A percentile compares a stretch with the other conserved stretches of the same genome.
These are phyloP conservation scores for Microplitis demolitor DNA, from an alignment of 1,140 invertebrate genomes.

Conservation along the genomic window DNA sequence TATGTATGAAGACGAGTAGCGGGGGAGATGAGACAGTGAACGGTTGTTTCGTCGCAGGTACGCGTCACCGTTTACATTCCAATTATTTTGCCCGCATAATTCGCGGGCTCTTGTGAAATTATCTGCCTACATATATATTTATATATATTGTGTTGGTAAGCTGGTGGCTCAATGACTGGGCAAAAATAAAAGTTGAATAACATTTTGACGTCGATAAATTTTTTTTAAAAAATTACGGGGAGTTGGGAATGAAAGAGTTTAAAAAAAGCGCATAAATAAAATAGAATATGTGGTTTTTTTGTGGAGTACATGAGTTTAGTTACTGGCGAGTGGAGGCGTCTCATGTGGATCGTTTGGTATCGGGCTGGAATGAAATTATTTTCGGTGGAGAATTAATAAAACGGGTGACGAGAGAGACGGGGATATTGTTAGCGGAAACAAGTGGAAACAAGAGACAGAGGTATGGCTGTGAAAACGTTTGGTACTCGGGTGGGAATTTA, in stretches of 20 bases:
- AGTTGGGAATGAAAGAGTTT: no score
- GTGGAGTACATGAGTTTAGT: neutral
- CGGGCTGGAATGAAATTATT: neutral
- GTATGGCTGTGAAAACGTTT: constrained; percentile 28
- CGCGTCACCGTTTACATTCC: constrained; percentile 51
- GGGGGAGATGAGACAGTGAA: constrained; percentile 17
- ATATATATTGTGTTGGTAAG: no score
- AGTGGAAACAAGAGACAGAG: neutral
- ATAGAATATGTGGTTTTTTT: neutral
- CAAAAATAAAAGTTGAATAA: no score
- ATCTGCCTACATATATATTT: neutral
- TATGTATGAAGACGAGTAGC: no score
- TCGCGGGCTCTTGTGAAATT: neutral
- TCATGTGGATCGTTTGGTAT: neutral
- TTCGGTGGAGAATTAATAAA: neutral
- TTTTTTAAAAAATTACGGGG: no score
- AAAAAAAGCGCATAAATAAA: no score
- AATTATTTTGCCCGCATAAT: constrained; percentile 55
- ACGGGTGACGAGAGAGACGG: no score
- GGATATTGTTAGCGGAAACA: no score
- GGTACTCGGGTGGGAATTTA: constrained; percentile 49
- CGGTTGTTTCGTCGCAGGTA: constrained; percentile 37
- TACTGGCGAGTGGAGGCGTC: neutral
- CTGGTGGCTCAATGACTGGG: no score
- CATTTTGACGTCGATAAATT: no score